A percentile compares a stretch with the other conserved stretches of the same genome.
Evolutionary conservation across 2,888 invertebrate species (phyloP).

Genomic region (Tetragonisca angustula): DNA sequence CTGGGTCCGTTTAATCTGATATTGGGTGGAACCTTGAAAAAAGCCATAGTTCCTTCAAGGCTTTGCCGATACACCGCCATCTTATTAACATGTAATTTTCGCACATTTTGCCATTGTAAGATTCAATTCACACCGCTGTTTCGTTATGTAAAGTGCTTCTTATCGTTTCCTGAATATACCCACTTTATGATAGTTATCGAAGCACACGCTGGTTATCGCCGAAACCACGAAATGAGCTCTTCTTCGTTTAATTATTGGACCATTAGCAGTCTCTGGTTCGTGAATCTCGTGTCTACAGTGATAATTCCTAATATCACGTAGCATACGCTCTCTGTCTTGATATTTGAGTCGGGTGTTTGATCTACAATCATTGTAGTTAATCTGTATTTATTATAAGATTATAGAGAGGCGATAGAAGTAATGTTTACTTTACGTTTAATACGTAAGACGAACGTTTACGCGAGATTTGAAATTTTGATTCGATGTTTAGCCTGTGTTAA

Average conservation of each 20-base stretch:
- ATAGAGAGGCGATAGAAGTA: too few relatives aligned
- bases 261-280: neutral
- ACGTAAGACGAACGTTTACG: neutral
- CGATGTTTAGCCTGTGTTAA: too few relatives aligned
- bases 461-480: neutral
- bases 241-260: neutral
- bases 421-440: neutral
- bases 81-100: conserved; percentile 61
- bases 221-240: neutral
- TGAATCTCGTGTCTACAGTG: neutral
- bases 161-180: conserved; percentile 13
- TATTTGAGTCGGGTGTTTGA: neutral
- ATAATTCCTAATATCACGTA: neutral
- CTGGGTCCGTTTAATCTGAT: conserved; percentile 17
- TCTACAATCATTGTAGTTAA: neutral
- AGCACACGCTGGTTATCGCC: neutral
- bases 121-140: conserved; percentile 62
- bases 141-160: conserved; percentile 17
- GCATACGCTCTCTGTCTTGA: neutral
- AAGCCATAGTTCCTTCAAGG: conserved; percentile 54
- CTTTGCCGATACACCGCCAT: conserved; percentile 37
- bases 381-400: neutral
- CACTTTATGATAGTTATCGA: neutral
- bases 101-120: conserved; percentile 59
- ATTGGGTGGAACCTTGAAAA: conserved; percentile 32